phyloP scores from a whole-genome alignment of 1,140 invertebrate genomes.

The Tribolium castaneum region DNA sequence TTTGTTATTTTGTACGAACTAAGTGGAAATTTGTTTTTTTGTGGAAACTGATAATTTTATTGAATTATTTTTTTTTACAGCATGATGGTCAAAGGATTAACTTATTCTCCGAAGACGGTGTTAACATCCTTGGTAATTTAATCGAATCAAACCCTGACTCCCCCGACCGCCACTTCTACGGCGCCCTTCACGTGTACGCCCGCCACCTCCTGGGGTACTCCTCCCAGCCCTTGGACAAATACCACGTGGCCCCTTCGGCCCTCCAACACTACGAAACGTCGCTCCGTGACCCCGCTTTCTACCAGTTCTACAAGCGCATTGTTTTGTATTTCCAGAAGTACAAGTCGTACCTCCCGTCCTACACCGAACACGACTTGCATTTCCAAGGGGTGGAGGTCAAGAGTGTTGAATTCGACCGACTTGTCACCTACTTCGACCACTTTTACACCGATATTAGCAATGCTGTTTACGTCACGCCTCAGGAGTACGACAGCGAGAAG shows the following conservation, averaged over 20 bases:
- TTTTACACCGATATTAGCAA: conserved; percentile 76
- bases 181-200: conserved; percentile 68
- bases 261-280: conserved; percentile 69
- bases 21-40: too few species aligned
- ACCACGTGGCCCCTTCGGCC: conserved; percentile 60
- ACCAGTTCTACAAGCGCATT: conserved; percentile 71
- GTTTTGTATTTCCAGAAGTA: conserved; percentile 64
- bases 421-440: conserved; percentile 80
- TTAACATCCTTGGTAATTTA: conserved; percentile 74
- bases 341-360: conserved; percentile 64
- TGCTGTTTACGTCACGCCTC: conserved; percentile 65
- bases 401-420: conserved; percentile 70
- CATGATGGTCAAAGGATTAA: conserved; percentile 65
- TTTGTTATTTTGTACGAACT: too few species aligned
- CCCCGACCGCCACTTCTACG: conserved; percentile 74
- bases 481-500: conserved; percentile 47
- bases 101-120: conserved; percentile 65
- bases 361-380: conserved; percentile 70
- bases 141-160: conserved; percentile 76
- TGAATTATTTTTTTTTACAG: too few species aligned
- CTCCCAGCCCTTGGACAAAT: conserved; percentile 49
- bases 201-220: conserved; percentile 71
- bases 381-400: conserved; percentile 73
- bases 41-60: too few species aligned
- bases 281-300: conserved; percentile 76